Conservation (phyloP, 2,797 vertebrate species). For the Mormyrops boulengeri region DNA sequence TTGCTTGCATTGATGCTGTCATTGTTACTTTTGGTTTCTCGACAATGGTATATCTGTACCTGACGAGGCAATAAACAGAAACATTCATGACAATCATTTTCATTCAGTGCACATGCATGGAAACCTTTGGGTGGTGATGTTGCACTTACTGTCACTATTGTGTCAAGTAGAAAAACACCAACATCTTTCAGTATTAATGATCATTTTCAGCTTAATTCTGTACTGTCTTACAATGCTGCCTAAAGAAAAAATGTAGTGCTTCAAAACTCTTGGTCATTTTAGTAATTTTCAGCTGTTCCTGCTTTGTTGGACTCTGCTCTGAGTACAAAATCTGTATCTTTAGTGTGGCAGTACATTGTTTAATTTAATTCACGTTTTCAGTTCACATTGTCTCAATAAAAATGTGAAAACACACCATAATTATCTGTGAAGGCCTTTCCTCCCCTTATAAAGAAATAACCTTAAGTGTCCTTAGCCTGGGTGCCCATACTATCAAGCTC, state of each 20-base stretch:
- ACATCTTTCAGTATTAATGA: neutral
- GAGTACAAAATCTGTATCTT: slow-evolving; percentile 37
- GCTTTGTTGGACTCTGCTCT: neutral
- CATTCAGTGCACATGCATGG: slow-evolving; percentile 33
- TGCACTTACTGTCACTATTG: slow-evolving; percentile 39
- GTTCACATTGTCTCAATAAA: slow-evolving; percentile 69
- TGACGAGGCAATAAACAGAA: slow-evolving; percentile 27
- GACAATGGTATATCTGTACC: slow-evolving; percentile 22
- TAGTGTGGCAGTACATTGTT: slow-evolving; percentile 51
- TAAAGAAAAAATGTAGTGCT: slow-evolving; percentile 63
- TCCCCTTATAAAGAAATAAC: neutral
- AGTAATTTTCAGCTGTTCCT: slow-evolving; percentile 37
- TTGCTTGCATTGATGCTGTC: slow-evolving; percentile 34
- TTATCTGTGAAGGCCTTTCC: slow-evolving; percentile 6
- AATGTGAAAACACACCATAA: slow-evolving; percentile 42
- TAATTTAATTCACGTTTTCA: slow-evolving; percentile 67
- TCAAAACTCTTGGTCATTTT: slow-evolving; percentile 64
- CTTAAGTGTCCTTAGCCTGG: neutral
- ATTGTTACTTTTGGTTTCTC: slow-evolving; percentile 35
- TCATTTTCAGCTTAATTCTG: slow-evolving; percentile 30
- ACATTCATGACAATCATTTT: slow-evolving; percentile 36
- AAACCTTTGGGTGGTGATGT: slow-evolving; percentile 33
- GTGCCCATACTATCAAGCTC: neutral
- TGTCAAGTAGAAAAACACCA: slow-evolving; percentile 33
- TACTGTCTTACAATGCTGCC: slow-evolving; percentile 39